Percentiles rank a stretch among this genome's conserved stretches.
Conservation (phyloP, 2,888 invertebrate genomes). For the Nephrotoma flavescens region DNA sequence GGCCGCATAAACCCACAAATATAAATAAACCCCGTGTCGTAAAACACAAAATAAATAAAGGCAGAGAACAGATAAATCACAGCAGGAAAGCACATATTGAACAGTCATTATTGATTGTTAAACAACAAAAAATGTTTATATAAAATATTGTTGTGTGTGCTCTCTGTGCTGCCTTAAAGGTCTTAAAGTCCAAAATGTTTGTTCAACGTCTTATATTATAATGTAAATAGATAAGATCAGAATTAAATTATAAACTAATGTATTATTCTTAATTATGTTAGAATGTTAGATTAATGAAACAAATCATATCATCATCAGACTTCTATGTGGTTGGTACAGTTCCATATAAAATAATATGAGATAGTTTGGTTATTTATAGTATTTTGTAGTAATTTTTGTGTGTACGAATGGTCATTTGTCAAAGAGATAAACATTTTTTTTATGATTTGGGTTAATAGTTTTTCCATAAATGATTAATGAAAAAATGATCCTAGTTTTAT, state of each 20-base stretch:
- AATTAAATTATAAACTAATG: background rate
- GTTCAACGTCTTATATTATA: background rate
- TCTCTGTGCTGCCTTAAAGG: background rate
- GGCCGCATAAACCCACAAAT: background rate
- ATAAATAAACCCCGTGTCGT: background rate
- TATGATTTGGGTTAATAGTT: background rate
- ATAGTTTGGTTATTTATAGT: background rate
- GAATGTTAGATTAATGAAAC: background rate
- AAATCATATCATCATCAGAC: background rate
- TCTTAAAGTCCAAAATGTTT: background rate
- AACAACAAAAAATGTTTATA: background rate
- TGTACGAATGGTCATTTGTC: background rate
- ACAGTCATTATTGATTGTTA: background rate
- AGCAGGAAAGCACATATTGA: background rate
- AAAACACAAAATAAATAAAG: background rate
- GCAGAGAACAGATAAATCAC: background rate
- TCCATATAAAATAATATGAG: background rate
- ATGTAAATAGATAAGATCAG: background rate
- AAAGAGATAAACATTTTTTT: background rate
- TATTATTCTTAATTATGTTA: background rate
- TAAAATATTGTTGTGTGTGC: background rate
- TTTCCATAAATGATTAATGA: background rate
- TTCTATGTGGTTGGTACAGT: background rate
- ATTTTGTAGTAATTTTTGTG: background rate
- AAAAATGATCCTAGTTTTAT: background rate